phyloP scores from a whole-genome alignment of 2,888 invertebrate genomes.

The Sinodicranocentrus sp. region DNA sequence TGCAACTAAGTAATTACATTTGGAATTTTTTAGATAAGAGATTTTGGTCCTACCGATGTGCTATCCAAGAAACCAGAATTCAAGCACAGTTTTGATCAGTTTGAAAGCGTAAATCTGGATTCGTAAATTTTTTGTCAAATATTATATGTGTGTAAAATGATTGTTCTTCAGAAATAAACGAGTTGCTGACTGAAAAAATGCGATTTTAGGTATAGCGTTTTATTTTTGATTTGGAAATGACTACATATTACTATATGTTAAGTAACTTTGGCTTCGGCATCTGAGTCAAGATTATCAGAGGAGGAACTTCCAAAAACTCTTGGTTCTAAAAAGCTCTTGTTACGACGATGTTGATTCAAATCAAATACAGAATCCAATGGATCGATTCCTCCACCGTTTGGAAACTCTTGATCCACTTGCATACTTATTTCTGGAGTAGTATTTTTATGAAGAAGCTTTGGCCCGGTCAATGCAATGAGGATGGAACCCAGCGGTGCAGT shows the following conservation, averaged over 20 bases:
- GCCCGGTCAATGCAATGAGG: conserved; percentile 66
- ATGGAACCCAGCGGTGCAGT: conserved; percentile 73
- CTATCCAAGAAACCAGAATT: conserved; percentile 74
- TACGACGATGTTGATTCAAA: too few relatives aligned
- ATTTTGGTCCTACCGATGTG: conserved; percentile 73
- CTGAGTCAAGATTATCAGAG: too few relatives aligned
- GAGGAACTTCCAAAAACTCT: too few relatives aligned
- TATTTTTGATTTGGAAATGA: too few relatives aligned
- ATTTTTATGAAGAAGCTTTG: conserved; percentile 43
- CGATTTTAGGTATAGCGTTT: too few relatives aligned
- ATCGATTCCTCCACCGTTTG: conserved; percentile 65
- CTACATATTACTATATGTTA: too few relatives aligned
- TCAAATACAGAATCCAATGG: conserved; percentile 6
- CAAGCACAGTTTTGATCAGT: conserved; percentile 73
- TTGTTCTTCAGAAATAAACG: neutral
- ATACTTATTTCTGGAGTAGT: conserved; percentile 31
- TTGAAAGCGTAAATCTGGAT: conserved; percentile 68
- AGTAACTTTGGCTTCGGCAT: too few relatives aligned
- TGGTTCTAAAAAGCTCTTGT: too few relatives aligned
- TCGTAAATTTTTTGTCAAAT: neutral
- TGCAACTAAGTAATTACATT: too few relatives aligned
- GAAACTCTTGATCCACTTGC: conserved; percentile 62
- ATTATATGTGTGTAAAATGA: neutral
- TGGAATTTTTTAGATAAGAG: conserved; percentile 64
- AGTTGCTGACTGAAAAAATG: too few relatives aligned